Evolutionary conservation across 2,888 invertebrate species (phyloP), one percentile per base, ranked within the genome.

Genomic region (Drosophila gaucha): DNA sequence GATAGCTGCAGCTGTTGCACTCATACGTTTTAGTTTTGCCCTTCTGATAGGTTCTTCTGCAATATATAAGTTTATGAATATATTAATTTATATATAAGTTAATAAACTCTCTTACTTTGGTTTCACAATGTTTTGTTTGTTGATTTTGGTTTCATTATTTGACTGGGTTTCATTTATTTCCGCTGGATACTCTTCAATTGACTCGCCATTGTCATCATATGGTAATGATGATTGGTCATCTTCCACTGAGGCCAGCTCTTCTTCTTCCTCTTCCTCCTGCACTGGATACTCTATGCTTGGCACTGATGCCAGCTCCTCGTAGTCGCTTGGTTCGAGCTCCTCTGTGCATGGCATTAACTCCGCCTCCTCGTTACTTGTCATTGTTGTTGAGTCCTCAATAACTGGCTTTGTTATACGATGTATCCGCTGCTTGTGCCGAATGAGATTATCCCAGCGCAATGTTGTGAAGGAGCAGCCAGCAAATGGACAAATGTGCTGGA

Each of bases 371-470:
- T 5, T n/a, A n/a, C n/a, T 47, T n/a, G 33, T 9, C n/a, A 20
- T 16, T 9, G 22, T 24, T 5, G 14, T 18, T 2, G 14, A 9
- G 4, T 43, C 12, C n/a, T 44, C 26, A 9, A 1, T 16, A 33
- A 16, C 8, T 8, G 49, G 16, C 12, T 36, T 36, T 28, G 39
- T 5, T 1, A 14, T 24, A 18, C 51, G 43, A 30, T 74, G 74
- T 3, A 74, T 6, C 20, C 65, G 30, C 14, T 50, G 49, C 1
- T 36, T 49, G 38, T 74, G 74, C 0, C 74, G 55, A 4, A n/a
- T 41, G 2, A 74, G 44, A 35, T 74, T 74, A 28, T 74, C 74
- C 65, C 65, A 74, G 9, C 74, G 68, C 35, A 74, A 1, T n/a
- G 74, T 52, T 8, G 69, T 26, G 36, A 74, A 74, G 5, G 31